Evolutionary conservation across 2,888 invertebrate species (phyloP).

Genomic region (Patella caerulea): DNA sequence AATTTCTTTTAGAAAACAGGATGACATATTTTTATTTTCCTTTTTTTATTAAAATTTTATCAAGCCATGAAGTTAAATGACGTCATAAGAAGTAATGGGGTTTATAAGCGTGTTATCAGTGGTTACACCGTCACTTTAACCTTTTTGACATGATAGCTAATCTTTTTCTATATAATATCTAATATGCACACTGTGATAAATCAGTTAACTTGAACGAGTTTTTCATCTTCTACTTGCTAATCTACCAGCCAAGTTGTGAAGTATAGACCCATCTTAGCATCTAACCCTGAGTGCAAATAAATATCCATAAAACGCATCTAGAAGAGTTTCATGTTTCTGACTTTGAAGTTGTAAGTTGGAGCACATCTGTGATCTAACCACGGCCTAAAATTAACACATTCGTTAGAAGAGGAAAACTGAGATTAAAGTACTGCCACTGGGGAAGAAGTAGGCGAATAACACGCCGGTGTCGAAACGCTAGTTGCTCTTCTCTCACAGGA

Average conservation of each 20-base stretch:
- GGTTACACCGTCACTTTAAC: conserved; percentile 7
- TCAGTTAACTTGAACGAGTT: conserved; percentile 1
- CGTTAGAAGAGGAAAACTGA: conserved; percentile 5
- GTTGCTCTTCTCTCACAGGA: not conserved
- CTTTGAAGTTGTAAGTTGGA: conserved; percentile 2
- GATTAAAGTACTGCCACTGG: not conserved
- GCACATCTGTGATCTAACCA: conserved; percentile 10
- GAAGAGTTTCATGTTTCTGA: conserved; percentile 9
- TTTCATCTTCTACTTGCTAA: conserved; percentile 8
- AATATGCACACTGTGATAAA: conserved; percentile 12
- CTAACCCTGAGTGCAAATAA: conserved; percentile 7
- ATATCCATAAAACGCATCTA: conserved; percentile 11
- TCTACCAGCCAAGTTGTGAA: conserved; percentile 7
- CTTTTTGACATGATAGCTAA: conserved; percentile 9
- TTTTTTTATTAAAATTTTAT: too few relatives aligned
- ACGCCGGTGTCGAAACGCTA: not conserved
- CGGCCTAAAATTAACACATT: not conserved
- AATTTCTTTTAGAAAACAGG: too few relatives aligned
- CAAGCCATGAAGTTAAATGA: not conserved
- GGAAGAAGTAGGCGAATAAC: not conserved
- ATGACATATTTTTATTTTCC: too few relatives aligned
- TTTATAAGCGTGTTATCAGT: not conserved
- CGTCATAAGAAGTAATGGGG: not conserved
- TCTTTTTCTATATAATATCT: conserved; percentile 1
- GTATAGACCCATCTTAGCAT: conserved; percentile 12